Evolutionary conservation across 2,888 invertebrate genomes (phyloP), one percentile per base, ranked within the genome.

Genomic region (Orchesella flavescens): DNA sequence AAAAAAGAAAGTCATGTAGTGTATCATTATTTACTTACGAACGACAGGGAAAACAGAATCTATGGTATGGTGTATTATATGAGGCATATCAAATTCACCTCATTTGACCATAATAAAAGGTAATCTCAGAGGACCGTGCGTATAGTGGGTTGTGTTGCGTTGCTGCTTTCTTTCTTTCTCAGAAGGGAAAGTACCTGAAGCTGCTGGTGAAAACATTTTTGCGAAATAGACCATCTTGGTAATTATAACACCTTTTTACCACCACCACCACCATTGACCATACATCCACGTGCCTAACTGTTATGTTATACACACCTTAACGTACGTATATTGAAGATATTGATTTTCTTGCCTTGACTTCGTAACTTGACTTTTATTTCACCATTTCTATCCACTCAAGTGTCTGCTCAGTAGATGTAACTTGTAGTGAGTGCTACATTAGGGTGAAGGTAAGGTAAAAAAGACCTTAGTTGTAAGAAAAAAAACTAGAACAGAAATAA

Each of bases 341-440:
- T 65, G 75, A 75, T 75, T 75, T 74, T 74, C 49, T 59, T 55
- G 46, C 43, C 15, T 65, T 63, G 21, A 61, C 23, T 43, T 53
- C 63, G 44, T 34, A 75, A 65, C 53, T 61, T 61, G 72, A 72
- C 72, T 72, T 57, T 72, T 72, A 72, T 72, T 72, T 57, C 43
- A 34, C 23, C 19, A 72, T 72, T 43, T 46, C 21, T 17, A 72
- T 53, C 53, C 59, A 17, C 13, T 57, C 44, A 46, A 46, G 46
- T 21, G 15, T 44, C 21, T 44, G 19, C 34, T 19, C 44, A 66
- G 7, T 7, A 34, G 34, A 44, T 43, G 43, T 66, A 66, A 66
- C 65, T 46, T 66, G 66, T 46, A 10, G 12, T 34, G 34, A 34
- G 34, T 34, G 34, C 3, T 34, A n/a, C 19, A 65, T 34, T 15